Evolutionary conservation across 2,797 vertebrate genomes (phyloP), one percentile per base, ranked within the genome.

Genomic region (Eospalax fontanierii): DNA sequence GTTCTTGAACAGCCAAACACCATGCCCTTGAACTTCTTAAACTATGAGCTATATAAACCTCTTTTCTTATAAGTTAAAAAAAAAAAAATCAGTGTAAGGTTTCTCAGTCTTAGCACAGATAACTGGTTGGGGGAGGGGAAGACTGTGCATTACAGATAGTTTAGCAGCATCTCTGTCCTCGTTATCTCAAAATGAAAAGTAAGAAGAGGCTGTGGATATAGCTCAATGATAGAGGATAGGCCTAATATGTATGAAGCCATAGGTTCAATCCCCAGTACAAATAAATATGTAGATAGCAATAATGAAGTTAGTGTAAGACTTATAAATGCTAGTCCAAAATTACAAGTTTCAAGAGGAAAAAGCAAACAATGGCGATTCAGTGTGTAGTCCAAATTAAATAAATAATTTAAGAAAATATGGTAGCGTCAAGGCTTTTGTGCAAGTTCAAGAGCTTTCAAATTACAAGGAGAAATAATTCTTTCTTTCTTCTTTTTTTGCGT

Each of bases 311-410:
- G n/a, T 68, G n/a, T 6, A 74, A 88, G 43, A 76, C 22, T 90
- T 35, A 70, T 33, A 90, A 90, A 87, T 35, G 19, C 10, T 88
- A 73, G 4, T 30, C 54, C 75, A 70, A 87, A 93, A 73, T 59
- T n/a, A 83, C 11, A 15, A 74, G 21, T 59, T 83, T 26, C 15
- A 93, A 81, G 35, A 79, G 74, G 16, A 68, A 80, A 88, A 71
- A 54, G 70, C 63, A 78, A 79, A 26, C 78, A 86, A 86, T 14
- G 22, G 18, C 88, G 4, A 33, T 19, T 16, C 33, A 71, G 33
- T 54, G 46, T 50, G 46, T 50, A 11, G 46, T 11, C 46, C 46
- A 50, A 50, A 50, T 50, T 6, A 50, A 50, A 50, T 73, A 92
- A 92, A 65, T 54, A 83, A 71, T 0, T 35, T 33, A 87, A 66